Base-by-base conservation (phyloP, 2,113 vertebrate species). In the Chauna torquata region DNA sequence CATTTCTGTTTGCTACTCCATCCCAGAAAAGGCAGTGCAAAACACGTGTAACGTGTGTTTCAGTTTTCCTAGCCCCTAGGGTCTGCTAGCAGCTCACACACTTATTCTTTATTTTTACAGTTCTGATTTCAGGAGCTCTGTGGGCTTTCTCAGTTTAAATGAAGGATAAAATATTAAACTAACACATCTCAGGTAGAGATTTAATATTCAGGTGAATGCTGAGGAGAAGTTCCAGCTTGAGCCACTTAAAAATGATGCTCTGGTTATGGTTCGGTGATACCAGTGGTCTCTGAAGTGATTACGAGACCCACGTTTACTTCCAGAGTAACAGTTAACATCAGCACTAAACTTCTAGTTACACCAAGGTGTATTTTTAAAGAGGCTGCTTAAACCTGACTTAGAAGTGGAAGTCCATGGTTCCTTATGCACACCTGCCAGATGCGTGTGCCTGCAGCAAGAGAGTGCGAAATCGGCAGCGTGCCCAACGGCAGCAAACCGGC, bases 371-470 rank as follows among this genome's bases (percentile, higher is more conserved):
- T 12, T 82, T 71, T 49, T 42, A 54, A 47, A 82, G 38, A 62
- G 9, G 49, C 23, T 74, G 6, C 27, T 91, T 45, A 52, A 47
- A 58, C 6, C 42, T 42, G 24, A 15, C 45, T 50, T 61, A n/a
- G 75, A 40, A 66, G 47, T 40, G 42, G 4, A 68, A 61, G 11
- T 23, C 22, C 8, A 3, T 25, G 42, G 32, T 7, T 76, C 77
- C 2, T 1, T 22, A 52, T 2, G 4, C 18, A 23, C 2, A 1
- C 28, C 42, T 3, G 3, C 25, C 45, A 28, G 34, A 16, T 16
- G 38, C 34, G 25, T n/a, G 42, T 16, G 45, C 34, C 50, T 1
- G 0, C 13, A 15, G 40, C 66, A 22, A 25, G 19, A 13, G 44
- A 6, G 5, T 9, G 9, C 25, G 62, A 69, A 69, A 61, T 5